Base-by-base conservation (phyloP, 2,113 vertebrate species). In the Mystacornis crossleyi region DNA sequence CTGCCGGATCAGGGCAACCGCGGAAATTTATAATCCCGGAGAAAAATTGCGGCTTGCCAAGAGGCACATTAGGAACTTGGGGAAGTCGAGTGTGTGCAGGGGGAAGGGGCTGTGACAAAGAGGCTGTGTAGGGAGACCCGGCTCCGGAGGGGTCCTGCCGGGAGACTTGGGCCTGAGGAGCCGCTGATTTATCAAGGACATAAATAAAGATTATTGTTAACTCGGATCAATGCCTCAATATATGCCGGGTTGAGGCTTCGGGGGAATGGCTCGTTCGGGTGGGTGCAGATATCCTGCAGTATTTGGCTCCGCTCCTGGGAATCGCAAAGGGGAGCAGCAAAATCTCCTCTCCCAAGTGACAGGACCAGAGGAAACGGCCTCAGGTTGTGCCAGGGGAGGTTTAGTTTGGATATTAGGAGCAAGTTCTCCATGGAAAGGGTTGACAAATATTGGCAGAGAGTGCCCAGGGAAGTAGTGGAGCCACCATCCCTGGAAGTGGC, bases 11-110 rank as follows among this genome's bases (percentile, higher is more conserved):
- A 70, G 96, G 97, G 97, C 95, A 74, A 88, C 80, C 48, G 58
- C 66, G 61, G 45, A 62, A 91, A 98, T 98, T 97, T 98, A 98
- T 98, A 97, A 97, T 96, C 93, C 33, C 1, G 33, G 77, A 89
- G 92, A 95, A 97, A 97, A 96, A 97, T 96, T 91, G 95, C 78
- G 40, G 73, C 89, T 92, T 81, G 95, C 91, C 92, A 77, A 92
- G 67, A 71, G 90, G 91, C 34, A 36, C 94, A 81, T 96, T 90
- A 92, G 95, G 96, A 97, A 95, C 75, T 92, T 92, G 88, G 86
- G 87, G 81, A 96, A 97, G 94, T 82, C 54, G 89, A 84, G 95
- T 7, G 67, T 2, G 31, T 12, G 64, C 57, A 79, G 84, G 70
- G 74, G 89, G 92, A 92, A 94, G 81, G 93, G 82, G 83, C 50